These are phyloP conservation scores for Norana najaformis DNA, from an alignment of 2,888 invertebrate species.

Conservation along the genomic window DNA sequence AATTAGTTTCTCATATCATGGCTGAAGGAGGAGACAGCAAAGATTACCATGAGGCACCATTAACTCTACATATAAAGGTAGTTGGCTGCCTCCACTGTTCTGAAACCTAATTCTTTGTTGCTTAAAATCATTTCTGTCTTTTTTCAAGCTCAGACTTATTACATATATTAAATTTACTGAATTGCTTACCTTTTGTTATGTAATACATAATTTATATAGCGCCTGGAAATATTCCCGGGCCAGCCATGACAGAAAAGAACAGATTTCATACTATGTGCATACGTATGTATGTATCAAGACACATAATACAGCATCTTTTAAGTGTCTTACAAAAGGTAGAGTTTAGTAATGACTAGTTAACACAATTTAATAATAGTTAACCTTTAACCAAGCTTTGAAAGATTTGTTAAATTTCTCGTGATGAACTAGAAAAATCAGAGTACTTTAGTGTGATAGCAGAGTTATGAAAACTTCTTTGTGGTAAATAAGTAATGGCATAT, in stretches of 20 bases:
- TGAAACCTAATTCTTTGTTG: not conserved
- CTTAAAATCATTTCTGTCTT: not conserved
- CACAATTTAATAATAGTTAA: not conserved
- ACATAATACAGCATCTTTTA: too few relatives aligned
- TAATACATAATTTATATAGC: conserved; percentile 2
- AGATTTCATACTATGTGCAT: not conserved
- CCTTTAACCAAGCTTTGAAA: not conserved
- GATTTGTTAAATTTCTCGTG: not conserved
- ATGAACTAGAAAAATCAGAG: conserved; percentile 2
- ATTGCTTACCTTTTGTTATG: not conserved
- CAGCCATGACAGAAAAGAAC: not conserved
- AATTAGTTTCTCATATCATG: not conserved
- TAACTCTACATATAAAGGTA: not conserved
- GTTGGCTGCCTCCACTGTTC: not conserved
- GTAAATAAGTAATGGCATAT: too few relatives aligned
- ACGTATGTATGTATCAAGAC: not conserved
- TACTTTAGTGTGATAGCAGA: not conserved
- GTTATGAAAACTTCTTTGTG: not conserved
- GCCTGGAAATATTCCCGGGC: not conserved
- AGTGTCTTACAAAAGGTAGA: too few relatives aligned
- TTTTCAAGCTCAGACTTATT: not conserved
- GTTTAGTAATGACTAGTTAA: not conserved
- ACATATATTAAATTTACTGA: not conserved
- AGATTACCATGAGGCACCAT: not conserved
- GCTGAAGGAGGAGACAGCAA: not conserved